Evolutionary conservation across 2,888 invertebrate genomes (phyloP), one percentile per base, ranked within the genome.

Genomic region (Loripinus fragilis): DNA sequence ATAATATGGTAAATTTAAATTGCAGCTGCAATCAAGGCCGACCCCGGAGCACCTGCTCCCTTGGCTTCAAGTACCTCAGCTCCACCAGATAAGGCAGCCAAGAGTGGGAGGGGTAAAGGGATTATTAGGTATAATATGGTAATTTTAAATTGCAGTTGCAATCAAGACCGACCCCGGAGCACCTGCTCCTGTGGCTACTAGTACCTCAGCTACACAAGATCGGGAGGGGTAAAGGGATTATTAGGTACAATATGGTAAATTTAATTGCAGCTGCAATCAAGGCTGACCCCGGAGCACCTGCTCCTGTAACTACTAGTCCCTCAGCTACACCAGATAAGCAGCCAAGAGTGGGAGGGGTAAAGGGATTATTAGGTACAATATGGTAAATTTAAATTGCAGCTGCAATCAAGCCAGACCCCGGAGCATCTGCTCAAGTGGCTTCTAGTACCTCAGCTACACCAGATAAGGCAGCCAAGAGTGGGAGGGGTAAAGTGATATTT

Each of bases 11-110:
- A n/a, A n/a, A n/a, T n/a, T n/a, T n/a, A n/a, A n/a, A n/a, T 45
- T 48, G 25, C 45, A 87, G 87, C 72, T 28, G 84, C 85, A 17
- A 55, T 80, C 12, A 80, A 80, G n/a, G 76, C 87, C 23, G 85
- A 84, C 50, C 78, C 84, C 35, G 82, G 73, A 17, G 76, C 82
- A 23, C 77, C 86, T 33, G 68, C 75, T 0, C 79, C 82, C 12
- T 81, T 81, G 3, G 76, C 81, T 23, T 73, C 83, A 7, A 75
- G 38, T 48, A 76, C 78, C 41, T 23, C 67, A 25, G 80, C 71
- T 25, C 71, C 83, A 7, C 71, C 79, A 8, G 60, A 71, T 28
- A 68, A 79, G 48, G 69, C 55, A 28, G 55, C 68, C 38, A 83
- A 78, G 69, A 75, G 70, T 52, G 42, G 76, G 78, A 33, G 60